A percentile compares a stretch with the other conserved stretches of the same genome.
Evolutionary conservation across 1,140 invertebrate genomes (phyloP).

Genomic region (Akabosia matsudoensis): DNA sequence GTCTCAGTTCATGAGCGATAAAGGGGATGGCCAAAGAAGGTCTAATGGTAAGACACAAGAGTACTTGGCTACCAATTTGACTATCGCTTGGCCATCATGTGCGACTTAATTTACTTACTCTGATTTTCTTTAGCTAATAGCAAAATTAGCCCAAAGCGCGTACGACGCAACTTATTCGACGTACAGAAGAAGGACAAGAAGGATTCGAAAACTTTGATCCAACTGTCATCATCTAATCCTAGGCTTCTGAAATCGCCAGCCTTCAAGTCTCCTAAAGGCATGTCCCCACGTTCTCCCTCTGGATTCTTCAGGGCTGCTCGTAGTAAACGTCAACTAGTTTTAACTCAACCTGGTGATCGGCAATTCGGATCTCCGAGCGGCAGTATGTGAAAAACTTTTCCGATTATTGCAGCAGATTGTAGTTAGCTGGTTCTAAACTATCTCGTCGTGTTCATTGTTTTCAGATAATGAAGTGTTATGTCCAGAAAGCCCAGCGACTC

Average conservation of each 20-base stretch:
- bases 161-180: constrained; percentile 37
- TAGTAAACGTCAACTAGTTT: constrained; percentile 24
- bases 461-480: not conserved
- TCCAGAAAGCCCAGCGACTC: constrained; percentile 9
- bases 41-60: not conserved
- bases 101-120: not conserved
- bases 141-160: constrained; percentile 27
- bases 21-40: not conserved
- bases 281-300: constrained; percentile 1
- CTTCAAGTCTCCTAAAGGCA: constrained; percentile 14
- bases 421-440: not conserved
- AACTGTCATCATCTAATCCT: not conserved
- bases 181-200: constrained; percentile 27
- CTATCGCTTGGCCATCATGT: too few species aligned
- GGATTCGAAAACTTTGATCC: constrained; percentile 18
- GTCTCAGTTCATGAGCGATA: not conserved
- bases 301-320: constrained; percentile 17
- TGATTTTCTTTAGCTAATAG: not conserved
- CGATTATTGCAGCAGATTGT: not conserved
- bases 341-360: not conserved
- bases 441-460: not conserved
- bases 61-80: too few species aligned
- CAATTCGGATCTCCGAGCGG: constrained; percentile 14
- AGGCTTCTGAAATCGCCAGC: constrained; percentile 27
- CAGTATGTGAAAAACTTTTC: constrained; percentile 11